Evolutionary conservation across 2,797 vertebrate species (phyloP), one percentile per base, ranked within the genome.

Genomic region (Centroberyx gerrardi): DNA sequence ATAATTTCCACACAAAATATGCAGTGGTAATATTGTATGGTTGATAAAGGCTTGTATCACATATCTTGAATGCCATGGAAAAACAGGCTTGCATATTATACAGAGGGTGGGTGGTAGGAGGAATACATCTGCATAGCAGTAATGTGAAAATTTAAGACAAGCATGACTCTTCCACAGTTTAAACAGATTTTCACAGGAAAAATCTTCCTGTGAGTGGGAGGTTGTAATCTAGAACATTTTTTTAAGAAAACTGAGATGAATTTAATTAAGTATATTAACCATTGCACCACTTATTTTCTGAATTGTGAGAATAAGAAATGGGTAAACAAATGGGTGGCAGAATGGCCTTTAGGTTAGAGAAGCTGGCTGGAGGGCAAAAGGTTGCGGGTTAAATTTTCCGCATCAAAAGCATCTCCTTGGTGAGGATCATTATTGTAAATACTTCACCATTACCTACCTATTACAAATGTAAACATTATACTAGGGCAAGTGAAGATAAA

Each of bases 81-180:
- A 89, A 76, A 82, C 68, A 74, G 58, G 63, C 68, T 78, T 83
- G 78, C 76, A 79, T 75, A 69, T 88, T 65, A 87, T 84, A 76
- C 80, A 83, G 62, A 56, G 72, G 78, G 80, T 92, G 86, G 85
- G 87, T 72, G 83, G 90, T 70, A 77, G 85, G 81, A 85, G 74
- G 87, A 90, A 82, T 86, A 79, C 76, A 93, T 94, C 88, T 92
- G 89, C 87, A 91, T 85, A 84, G 68, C 81, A 68, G 72, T 78
- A 80, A 88, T 86, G 71, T 68, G 66, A 83, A 86, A 82, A 87
- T 87, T 62, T 58, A 78, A 83, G 80, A 89, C 81, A 78, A 86
- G 80, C 84, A 49, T 88, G 83, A 87, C 67, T 87, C 53, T 73
- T 78, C 48, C 69, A 83, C 88, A 86, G 67, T 81, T 92, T 69